phyloP scores from a whole-genome alignment of 2,797 vertebrate species.

The Liparis tanakae region DNA sequence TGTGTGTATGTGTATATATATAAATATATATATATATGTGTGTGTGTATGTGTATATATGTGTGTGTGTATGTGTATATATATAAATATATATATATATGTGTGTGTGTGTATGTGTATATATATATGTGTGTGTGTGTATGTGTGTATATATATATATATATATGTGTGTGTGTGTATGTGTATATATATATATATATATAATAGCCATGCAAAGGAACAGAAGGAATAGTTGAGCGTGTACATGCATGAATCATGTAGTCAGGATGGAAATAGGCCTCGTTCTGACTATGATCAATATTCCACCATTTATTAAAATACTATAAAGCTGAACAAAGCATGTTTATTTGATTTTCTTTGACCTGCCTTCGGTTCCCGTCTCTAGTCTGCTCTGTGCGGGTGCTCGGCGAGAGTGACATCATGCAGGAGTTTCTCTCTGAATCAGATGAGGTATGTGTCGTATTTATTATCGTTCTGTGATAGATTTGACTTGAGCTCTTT shows the following conservation, averaged over 20 bases:
- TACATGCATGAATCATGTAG: background rate
- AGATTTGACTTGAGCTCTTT: constrained; percentile 25
- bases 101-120: no score
- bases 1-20: no score
- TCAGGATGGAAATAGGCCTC: background rate
- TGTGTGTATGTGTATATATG: no score
- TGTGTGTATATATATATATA: no score
- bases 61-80: no score
- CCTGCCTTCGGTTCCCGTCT: constrained; percentile 14
- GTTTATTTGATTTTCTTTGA: constrained; percentile 30
- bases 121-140: no score
- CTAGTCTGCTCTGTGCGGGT: constrained; percentile 94
- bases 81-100: no score
- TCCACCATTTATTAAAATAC: background rate
- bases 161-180: no score
- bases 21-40: no score
- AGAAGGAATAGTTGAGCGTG: background rate
- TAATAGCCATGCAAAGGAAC: background rate
- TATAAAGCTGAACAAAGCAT: constrained; percentile 19
- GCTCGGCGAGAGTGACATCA: constrained; percentile 96
- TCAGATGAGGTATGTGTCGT: constrained; percentile 90
- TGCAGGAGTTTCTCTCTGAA: constrained; percentile 98
- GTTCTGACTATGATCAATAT: background rate
- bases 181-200: no score
- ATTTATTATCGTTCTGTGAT: background rate